Conservation (phyloP, 2,888 invertebrate species). For the Galerucella calmariensis region DNA sequence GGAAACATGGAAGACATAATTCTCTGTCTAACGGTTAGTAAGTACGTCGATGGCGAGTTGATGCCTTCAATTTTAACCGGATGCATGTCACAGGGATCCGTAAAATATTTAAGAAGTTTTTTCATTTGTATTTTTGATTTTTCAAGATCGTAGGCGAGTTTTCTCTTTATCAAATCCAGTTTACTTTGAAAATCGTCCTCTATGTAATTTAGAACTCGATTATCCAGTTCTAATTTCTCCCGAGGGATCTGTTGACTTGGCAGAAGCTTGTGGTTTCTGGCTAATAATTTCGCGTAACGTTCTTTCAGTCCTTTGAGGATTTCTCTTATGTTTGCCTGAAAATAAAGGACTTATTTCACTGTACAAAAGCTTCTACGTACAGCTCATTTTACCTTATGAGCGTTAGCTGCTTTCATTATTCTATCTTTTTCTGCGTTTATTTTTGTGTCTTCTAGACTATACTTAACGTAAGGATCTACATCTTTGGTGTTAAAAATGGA, state of each 20-base stretch:
- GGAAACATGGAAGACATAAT: conserved; percentile 71
- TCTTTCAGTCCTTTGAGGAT: conserved; percentile 69
- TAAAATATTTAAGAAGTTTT: conserved; percentile 50
- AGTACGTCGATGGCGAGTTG: conserved; percentile 63
- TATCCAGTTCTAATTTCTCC: conserved; percentile 75
- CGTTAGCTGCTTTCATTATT: conserved; percentile 71
- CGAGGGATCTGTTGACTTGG: conserved; percentile 70
- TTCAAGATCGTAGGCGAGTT: conserved; percentile 77
- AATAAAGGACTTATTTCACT: background rate
- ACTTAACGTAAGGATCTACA: conserved; percentile 60
- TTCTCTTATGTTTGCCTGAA: conserved; percentile 58
- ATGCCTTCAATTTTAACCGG: conserved; percentile 72
- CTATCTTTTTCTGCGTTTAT: conserved; percentile 75
- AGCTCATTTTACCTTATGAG: conserved; percentile 61
- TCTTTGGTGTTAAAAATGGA: conserved; percentile 57
- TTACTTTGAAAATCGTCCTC: conserved; percentile 71
- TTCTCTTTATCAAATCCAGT: conserved; percentile 72
- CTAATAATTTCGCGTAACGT: conserved; percentile 58
- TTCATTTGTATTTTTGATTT: conserved; percentile 71
- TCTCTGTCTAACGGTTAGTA: conserved; percentile 74
- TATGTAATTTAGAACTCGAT: conserved; percentile 73
- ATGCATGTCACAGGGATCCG: conserved; percentile 73
- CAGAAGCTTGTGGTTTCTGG: conserved; percentile 70
- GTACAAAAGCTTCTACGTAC: background rate
- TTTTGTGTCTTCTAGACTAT: conserved; percentile 76